Evolutionary conservation across 2,888 invertebrate genomes (phyloP).

Genomic region (Bombylius major): DNA sequence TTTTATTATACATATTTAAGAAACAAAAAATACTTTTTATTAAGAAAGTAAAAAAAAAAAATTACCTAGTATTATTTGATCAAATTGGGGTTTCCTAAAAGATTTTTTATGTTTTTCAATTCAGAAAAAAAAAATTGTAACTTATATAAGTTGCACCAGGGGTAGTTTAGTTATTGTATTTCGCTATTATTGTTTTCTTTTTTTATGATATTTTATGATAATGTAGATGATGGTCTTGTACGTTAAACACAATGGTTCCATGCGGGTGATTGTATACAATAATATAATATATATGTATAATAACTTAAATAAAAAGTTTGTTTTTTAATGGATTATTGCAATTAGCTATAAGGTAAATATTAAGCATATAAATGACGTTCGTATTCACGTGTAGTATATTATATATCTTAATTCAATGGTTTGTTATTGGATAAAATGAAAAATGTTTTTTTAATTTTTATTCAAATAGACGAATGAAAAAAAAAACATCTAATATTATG

Average conservation of each 20-base stretch:
- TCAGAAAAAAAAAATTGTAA: neutral
- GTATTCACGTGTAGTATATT: neutral
- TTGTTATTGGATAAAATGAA: neutral
- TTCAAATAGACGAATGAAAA: neutral
- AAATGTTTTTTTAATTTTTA: neutral
- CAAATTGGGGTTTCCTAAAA: neutral
- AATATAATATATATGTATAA: too few species aligned
- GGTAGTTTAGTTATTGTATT: too few species aligned
- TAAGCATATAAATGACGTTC: neutral
- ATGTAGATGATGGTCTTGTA: neutral
- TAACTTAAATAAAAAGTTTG: neutral
- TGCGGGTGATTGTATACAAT: neutral
- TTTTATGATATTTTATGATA: neutral
- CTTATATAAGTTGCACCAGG: too few species aligned
- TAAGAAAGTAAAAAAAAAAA: neutral
- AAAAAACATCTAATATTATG: neutral
- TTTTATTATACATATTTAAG: neutral
- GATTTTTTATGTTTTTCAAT: neutral
- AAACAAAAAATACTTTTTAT: neutral
- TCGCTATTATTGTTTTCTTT: too few species aligned
- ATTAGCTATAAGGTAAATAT: conserved; percentile 11
- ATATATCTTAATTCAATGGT: neutral
- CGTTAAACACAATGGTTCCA: neutral
- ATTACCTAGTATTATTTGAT: neutral
- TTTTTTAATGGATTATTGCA: conserved; percentile 16